phyloP scores from a whole-genome alignment of 1,140 invertebrate species.

The Pararge aegeria region DNA sequence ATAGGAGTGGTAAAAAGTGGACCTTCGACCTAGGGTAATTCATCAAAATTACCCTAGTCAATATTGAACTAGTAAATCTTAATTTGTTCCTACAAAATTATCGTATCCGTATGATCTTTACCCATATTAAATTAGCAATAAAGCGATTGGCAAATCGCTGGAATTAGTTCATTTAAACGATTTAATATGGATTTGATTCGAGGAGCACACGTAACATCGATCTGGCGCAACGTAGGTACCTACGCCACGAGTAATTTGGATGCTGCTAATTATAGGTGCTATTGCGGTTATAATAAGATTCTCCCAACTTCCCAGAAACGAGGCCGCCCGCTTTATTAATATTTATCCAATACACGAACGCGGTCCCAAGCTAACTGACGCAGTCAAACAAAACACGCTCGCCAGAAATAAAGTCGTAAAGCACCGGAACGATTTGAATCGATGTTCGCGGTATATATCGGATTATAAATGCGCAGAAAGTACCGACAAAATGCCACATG shows the following conservation, averaged over 20 bases:
- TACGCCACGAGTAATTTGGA: conserved; percentile 70
- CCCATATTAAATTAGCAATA: conserved; percentile 28
- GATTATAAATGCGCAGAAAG: conserved; percentile 65
- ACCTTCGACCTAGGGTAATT: too few relatives aligned
- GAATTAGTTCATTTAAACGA: conserved; percentile 37
- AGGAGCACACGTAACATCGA: conserved; percentile 64
- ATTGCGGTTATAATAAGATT: conserved; percentile 80
- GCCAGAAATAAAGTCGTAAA: conserved; percentile 78
- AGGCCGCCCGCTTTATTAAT: conserved; percentile 78
- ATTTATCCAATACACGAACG: conserved; percentile 77
- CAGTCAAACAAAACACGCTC: conserved; percentile 74
- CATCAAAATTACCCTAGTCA: too few relatives aligned
- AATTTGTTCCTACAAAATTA: background rate
- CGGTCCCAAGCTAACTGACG: conserved; percentile 72
- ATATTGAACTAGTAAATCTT: too few relatives aligned
- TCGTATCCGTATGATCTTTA: conserved; percentile 12
- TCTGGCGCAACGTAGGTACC: conserved; percentile 61
- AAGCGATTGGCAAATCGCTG: conserved; percentile 28
- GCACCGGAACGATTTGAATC: conserved; percentile 73
- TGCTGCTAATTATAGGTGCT: conserved; percentile 78
- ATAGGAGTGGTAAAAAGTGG: too few relatives aligned
- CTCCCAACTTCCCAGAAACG: conserved; percentile 76
- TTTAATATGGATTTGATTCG: conserved; percentile 53
- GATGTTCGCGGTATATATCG: conserved; percentile 68
- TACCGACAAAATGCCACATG: conserved; percentile 24